These are phyloP conservation scores for Calyptommatus sinebrachiatus DNA, from an alignment of 2,113 vertebrate genomes.

Conservation along the genomic window DNA sequence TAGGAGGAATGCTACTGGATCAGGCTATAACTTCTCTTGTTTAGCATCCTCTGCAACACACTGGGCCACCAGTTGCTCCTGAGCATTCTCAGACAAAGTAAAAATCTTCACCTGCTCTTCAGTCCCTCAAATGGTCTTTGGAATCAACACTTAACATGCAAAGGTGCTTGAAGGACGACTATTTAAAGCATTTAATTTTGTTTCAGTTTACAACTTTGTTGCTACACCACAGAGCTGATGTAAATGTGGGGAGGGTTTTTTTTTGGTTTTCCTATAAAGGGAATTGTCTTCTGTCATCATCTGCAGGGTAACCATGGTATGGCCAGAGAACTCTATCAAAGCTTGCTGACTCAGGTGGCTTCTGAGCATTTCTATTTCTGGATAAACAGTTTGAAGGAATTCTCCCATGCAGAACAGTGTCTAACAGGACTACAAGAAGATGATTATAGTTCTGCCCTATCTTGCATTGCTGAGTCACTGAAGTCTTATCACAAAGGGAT, in stretches of 20 bases:
- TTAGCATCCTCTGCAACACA: too few species aligned
- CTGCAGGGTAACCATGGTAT: conserved; percentile 93
- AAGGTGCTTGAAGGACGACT: not conserved
- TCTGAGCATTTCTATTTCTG: conserved; percentile 99
- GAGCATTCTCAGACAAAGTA: too few species aligned
- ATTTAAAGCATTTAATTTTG: not conserved
- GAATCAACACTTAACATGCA: not conserved
- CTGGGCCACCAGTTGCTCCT: too few species aligned
- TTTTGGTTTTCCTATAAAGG: not conserved
- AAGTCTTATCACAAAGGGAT: conserved; percentile 97
- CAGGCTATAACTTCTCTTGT: too few species aligned
- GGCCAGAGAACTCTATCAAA: conserved; percentile 93
- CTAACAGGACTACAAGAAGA: conserved; percentile 85
- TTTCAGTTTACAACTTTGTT: not conserved
- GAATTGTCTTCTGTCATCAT: conserved; percentile 6
- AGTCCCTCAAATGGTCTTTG: too few species aligned
- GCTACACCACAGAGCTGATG: not conserved
- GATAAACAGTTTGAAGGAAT: conserved; percentile 97
- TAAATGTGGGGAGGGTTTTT: not conserved
- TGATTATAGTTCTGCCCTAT: conserved; percentile 86
- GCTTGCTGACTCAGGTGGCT: conserved; percentile 91
- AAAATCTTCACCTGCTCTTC: too few species aligned
- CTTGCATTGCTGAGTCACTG: conserved; percentile 89
- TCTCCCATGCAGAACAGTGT: conserved; percentile 92
- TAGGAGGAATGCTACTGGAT: too few species aligned